Conservation (phyloP, 1,140 invertebrate genomes). For the Scaptomyza hsui region DNA sequence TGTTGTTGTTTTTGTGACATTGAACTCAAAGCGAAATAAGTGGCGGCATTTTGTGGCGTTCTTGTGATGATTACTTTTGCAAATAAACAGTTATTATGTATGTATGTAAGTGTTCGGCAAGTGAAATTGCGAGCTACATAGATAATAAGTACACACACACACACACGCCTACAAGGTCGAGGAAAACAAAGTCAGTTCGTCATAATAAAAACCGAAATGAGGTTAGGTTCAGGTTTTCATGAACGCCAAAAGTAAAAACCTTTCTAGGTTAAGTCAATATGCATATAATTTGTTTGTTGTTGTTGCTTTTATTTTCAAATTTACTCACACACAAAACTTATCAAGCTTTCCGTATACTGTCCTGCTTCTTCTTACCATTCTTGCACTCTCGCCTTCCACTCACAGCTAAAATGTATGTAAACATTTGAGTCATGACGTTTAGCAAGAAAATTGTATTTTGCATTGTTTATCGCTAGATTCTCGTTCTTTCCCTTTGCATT, state of each 20-base stretch:
- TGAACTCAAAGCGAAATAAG: constrained; percentile 42
- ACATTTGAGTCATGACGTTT: constrained; percentile 47
- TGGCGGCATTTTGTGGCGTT: constrained; percentile 40
- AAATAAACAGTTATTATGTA: constrained; percentile 34
- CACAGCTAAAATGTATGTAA: constrained; percentile 29
- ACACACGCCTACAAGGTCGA: constrained; percentile 39
- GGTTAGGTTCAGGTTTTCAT: constrained; percentile 31
- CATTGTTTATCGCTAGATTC: constrained; percentile 31
- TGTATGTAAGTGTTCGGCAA: constrained; percentile 1
- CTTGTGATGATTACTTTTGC: constrained; percentile 42
- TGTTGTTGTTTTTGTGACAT: constrained; percentile 35
- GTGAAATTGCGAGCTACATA: constrained; percentile 30
- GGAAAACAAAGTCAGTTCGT: constrained; percentile 24
- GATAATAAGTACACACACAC: constrained; percentile 20
- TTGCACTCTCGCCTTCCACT: constrained; percentile 5
- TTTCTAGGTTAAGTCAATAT: constrained; percentile 36
- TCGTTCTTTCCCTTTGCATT: background rate
- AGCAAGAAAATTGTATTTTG: constrained; percentile 31
- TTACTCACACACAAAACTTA: constrained; percentile 4
- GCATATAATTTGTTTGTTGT: background rate
- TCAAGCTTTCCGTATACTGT: background rate
- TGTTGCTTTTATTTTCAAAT: constrained; percentile 21
- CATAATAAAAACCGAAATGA: constrained; percentile 35
- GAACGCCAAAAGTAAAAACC: constrained; percentile 12
- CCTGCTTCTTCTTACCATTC: background rate